These are phyloP conservation scores for Cephalopholis sonnerati DNA, from an alignment of 2,113 vertebrate species.

Conservation along the genomic window DNA sequence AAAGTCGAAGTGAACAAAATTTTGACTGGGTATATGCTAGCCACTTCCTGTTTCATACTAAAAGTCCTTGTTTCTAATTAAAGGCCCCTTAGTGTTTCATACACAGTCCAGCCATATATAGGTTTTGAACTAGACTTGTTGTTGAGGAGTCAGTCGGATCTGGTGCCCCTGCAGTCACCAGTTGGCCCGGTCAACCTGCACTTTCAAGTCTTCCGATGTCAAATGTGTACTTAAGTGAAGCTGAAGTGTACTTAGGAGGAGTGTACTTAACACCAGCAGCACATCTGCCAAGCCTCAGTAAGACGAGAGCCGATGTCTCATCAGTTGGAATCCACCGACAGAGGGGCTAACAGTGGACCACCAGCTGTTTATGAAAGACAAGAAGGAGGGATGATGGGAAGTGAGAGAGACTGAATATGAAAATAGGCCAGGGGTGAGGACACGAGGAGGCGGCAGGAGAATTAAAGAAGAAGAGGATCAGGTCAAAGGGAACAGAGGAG, in stretches of 20 bases:
- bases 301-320: conserved; percentile 9
- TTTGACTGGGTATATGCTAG: too few relatives aligned
- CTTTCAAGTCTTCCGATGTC: conserved; percentile 40
- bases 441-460: conserved; percentile 5
- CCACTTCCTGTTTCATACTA: too few relatives aligned
- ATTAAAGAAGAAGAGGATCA: conserved; percentile 10
- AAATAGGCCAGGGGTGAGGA: conserved; percentile 2
- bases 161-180: conserved; percentile 21
- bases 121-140: neutral
- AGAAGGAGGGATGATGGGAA: neutral
- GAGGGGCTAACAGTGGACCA: conserved; percentile 17
- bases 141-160: conserved; percentile 6
- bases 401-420: conserved; percentile 1
- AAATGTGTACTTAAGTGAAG: conserved; percentile 44
- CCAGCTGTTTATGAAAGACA: conserved; percentile 35
- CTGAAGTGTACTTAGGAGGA: conserved; percentile 48
- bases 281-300: conserved; percentile 49
- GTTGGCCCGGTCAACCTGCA: conserved; percentile 23
- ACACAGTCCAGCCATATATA: too few relatives aligned
- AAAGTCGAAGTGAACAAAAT: too few relatives aligned
- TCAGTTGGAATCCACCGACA: conserved; percentile 39
- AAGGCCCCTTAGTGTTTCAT: too few relatives aligned
- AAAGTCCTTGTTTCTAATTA: too few relatives aligned
- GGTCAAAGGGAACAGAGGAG: conserved; percentile 30
- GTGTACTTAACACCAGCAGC: conserved; percentile 51